Conservation (phyloP, 2,888 invertebrate species). For the Patella caerulea region DNA sequence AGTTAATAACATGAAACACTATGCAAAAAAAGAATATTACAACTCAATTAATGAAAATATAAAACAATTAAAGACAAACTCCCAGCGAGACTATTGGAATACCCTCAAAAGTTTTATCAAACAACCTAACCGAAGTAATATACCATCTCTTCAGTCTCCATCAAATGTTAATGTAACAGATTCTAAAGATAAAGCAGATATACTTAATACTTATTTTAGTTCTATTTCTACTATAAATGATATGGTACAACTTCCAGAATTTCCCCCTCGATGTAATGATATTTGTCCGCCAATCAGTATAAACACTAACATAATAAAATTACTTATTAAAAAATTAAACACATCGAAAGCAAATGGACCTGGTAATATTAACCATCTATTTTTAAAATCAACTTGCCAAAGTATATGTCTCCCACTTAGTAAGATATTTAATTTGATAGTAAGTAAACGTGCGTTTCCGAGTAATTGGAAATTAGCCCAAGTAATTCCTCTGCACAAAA, state of each 20-base stretch:
- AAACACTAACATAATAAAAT: no score
- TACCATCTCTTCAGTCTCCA: not conserved
- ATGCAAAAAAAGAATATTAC: not conserved
- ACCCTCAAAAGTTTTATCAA: not conserved
- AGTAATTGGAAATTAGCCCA: constrained; percentile 36
- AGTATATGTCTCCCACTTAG: no score
- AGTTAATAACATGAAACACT: not conserved
- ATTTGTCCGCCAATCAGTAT: no score
- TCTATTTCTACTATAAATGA: constrained; percentile 10
- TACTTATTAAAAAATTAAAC: not conserved
- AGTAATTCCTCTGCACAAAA: constrained; percentile 39
- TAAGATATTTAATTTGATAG: no score
- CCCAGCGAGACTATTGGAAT: not conserved
- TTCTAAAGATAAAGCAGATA: not conserved
- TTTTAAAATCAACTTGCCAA: not conserved
- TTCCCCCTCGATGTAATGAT: not conserved
- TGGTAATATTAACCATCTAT: not conserved
- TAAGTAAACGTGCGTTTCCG: constrained; percentile 25
- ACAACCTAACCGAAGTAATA: not conserved
- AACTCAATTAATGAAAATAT: constrained; percentile 1
- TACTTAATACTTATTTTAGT: constrained; percentile 1
- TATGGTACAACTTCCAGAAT: not conserved
- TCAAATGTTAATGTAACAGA: not conserved
- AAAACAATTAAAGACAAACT: not conserved
- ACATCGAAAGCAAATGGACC: constrained; percentile 11